Evolutionary conservation across 2,113 vertebrate species (phyloP), one percentile per base, ranked within the genome.

Genomic region (Stictonetta naevosa): DNA sequence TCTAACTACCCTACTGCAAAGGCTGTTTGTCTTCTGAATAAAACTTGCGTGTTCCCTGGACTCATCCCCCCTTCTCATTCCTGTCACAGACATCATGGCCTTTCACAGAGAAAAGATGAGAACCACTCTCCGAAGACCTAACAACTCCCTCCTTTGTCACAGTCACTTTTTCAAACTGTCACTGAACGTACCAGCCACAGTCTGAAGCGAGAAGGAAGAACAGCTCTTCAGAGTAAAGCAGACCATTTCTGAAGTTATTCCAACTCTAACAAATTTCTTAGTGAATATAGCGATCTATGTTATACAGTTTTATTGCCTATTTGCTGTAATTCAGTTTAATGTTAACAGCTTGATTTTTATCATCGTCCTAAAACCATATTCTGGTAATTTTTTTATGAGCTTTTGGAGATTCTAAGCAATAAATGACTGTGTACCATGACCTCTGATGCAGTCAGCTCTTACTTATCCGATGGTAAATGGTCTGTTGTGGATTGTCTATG

Each of bases 141-240:
- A 73, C 75, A 90, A 38, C 60, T 93, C 81, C 14, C 23, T 86
- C 36, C 72, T 77, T 90, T 94, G 85, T 94, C 83, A 90, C 55
- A 92, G n/a, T 53, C 0, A 23, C 71, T 87, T 83, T 78, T 92
- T 86, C 34, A 85, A 46, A 56, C 68, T 80, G 89, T 83, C 80
- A 93, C 36, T 48, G 72, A 77, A 56, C 20, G 44, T 83, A 92
- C 38, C 25, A 53, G 11, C 36, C 3, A 0, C 44, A 63, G 71
- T 34, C 58, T 67, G 78, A 26, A 89, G 62, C 40, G 14, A 20
- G 56, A 46, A 58, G 73, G 77, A 67, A 36, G 59, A 80, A 63
- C 20, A 64, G 38, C 21, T 67, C 14, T 64, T 75, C 5, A 36
- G 53, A 75, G 31, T 60, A 53, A 91, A 86, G 66, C 0, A 0